Evolutionary conservation across 2,888 invertebrate species (phyloP), one percentile per base, ranked within the genome.

Genomic region (Tachina fera): DNA sequence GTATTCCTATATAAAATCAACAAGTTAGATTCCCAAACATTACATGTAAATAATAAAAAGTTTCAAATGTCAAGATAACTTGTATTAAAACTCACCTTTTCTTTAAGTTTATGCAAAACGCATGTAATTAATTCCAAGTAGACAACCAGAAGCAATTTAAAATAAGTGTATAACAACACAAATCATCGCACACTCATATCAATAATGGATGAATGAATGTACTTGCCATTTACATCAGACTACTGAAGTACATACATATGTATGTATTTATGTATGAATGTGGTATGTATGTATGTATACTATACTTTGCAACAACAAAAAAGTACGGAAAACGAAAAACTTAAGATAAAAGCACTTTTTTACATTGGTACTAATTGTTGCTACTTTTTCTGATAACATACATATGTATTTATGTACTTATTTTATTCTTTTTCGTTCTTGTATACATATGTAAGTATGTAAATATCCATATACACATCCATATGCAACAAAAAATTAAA

Each of bases 11-110:
- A 51, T 45, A 75, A 71, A 74, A 31, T 63, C 45, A 65, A 58
- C 31, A 71, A 14, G 53, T 16, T 39, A 11, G 58, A 22, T 60
- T 31, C 11, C 41, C 77, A 84, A 78, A 3, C 14, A 43, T 31
- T 31, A 31, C 6, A 22, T 22, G 22, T 22, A 39, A 60, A 31
- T 31, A 58, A 67, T 11, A 65, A 76, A 85, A 85, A 85, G 86
- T 86, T 86, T 83, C n/a, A 86, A 86, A 86, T 86, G 86, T 76
- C 83, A 85, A 67, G 60, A 71, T 81, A 72, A 68, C 60, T 77
- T 56, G 56, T 49, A 43, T 4, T 43, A 19, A n/a, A n/a, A 83
- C 86, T 76, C 76, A 86, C 79, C 83, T 72, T 68, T 72, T 60
- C 68, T 71, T 67, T 72, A 67, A 65, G 76, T 76, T 53, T 86